Base-by-base conservation (phyloP, 1,140 invertebrate genomes). In the Zaprionus africanus region DNA sequence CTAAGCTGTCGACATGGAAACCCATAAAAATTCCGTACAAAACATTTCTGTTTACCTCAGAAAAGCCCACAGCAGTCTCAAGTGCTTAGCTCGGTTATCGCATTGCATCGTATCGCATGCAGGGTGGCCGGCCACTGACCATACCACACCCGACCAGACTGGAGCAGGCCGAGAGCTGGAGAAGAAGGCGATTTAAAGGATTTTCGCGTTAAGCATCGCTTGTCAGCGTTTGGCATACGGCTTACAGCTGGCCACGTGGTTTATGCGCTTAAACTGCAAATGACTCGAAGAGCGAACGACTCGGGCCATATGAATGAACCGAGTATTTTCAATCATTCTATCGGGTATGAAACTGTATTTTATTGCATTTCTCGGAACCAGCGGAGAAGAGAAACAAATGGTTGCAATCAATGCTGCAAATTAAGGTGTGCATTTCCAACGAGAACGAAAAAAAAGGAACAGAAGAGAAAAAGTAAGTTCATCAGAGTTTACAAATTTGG, bases 221-320 rank as follows among this genome's bases (percentile, higher is more conserved):
- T 87, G 81, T 87, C 85, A 87, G 78, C 85, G 85, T 78, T 87
- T 86, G 83, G 83, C 84, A 86, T 84, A 80, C 74, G 81, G 83
- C 85, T 87, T 90, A 90, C 85, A 87, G 85, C 84, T 88, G 83
- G 85, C 59, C 75, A 70, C 66, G 59, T 53, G 81, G 78, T 78
- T 84, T 78, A 84, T 88, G 78, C 78, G 78, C 83, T 90, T 81
- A 84, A 66, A 41, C 51, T 70, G 64, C 62, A 80, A 87, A 79
- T 87, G 80, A 74, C 77, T 79, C 36, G 41, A 17, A 46, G 41
- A 46, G 41, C 41, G n/a, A n/a, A 46, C 15, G n/a, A 46, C 15
- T 17, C 63, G 4, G 59, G 41, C 83, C 61, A 82, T 87, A 85
- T 79, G 76, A 82, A 87, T 65, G 58, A 70, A 19, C 54, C 43